Percentiles rank a stretch among this genome's conserved stretches.
These are phyloP conservation scores for Peromyscus aztecus DNA, from an alignment of 2,797 vertebrate genomes.

Conservation along the genomic window DNA sequence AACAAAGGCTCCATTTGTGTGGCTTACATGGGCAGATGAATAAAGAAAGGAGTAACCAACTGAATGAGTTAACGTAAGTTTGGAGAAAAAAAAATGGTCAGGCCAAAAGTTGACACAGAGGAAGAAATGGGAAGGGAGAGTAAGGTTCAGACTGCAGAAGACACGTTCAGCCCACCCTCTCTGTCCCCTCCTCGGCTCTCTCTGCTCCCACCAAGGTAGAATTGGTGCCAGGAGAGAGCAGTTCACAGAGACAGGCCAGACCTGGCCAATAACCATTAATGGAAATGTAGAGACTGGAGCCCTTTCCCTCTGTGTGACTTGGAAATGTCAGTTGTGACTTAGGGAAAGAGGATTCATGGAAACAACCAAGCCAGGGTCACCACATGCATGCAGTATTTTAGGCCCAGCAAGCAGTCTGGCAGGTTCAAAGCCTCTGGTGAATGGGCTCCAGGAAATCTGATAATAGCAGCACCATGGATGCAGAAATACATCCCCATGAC, in stretches of 20 bases:
- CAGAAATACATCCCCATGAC: not conserved
- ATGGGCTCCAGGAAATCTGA: conserved; percentile 67
- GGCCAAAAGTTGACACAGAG: not conserved
- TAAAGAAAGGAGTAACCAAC: not conserved
- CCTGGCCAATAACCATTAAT: not conserved
- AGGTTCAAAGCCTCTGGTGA: conserved; percentile 31
- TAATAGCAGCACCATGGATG: not conserved
- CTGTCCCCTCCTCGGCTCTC: not conserved
- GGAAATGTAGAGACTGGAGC: not conserved
- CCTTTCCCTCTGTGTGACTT: not conserved
- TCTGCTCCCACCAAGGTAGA: not conserved
- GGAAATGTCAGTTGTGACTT: conserved; percentile 3
- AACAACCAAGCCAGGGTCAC: conserved; percentile 34
- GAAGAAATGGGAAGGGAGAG: not conserved
- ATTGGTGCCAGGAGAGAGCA: not conserved
- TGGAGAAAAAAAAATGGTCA: not conserved
- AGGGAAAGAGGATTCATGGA: conserved; percentile 37
- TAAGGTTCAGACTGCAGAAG: not conserved
- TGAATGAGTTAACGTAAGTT: not conserved
- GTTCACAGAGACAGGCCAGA: not conserved
- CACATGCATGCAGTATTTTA: not conserved
- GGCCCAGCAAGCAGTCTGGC: conserved; percentile 62
- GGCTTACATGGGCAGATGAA: not conserved
- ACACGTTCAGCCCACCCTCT: accelerated
- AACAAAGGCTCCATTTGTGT: not conserved